These are phyloP conservation scores for Sylvia borin DNA, from an alignment of 2,797 vertebrate species.

Conservation along the genomic window DNA sequence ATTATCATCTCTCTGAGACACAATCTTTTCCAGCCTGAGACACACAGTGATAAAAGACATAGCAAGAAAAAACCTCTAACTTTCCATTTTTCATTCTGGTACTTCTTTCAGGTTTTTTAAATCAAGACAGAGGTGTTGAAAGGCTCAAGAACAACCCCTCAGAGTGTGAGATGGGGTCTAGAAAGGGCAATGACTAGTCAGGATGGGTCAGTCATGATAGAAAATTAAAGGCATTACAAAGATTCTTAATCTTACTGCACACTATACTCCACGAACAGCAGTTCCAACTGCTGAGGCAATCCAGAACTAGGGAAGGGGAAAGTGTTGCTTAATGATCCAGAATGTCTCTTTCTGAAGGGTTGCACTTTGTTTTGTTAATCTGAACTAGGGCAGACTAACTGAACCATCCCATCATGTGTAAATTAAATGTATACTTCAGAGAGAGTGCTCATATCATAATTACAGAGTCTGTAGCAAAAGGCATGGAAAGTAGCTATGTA, in stretches of 20 bases:
- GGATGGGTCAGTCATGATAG: not conserved
- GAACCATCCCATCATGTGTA: not conserved
- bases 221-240: no score
- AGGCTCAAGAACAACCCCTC: not conserved
- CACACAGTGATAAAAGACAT: not conserved
- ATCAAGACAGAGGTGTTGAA: not conserved
- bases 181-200: fast-evolving
- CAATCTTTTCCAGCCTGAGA: not conserved
- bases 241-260: not conserved
- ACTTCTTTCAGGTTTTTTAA: not conserved
- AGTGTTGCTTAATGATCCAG: fast-evolving
- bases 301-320: not conserved
- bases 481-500: not conserved
- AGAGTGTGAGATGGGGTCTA: not conserved
- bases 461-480: not conserved
- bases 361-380: not conserved
- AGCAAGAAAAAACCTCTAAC: not conserved
- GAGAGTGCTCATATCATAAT: not conserved
- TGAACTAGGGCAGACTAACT: not conserved
- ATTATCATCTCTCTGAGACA: not conserved
- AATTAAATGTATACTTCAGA: not conserved
- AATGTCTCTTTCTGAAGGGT: not conserved
- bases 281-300: not conserved
- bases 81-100: not conserved
- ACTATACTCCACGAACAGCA: fast-evolving